Evolutionary conservation across 2,888 invertebrate genomes (phyloP), one percentile per base, ranked within the genome.

Genomic region (Hydraecia micacea): DNA sequence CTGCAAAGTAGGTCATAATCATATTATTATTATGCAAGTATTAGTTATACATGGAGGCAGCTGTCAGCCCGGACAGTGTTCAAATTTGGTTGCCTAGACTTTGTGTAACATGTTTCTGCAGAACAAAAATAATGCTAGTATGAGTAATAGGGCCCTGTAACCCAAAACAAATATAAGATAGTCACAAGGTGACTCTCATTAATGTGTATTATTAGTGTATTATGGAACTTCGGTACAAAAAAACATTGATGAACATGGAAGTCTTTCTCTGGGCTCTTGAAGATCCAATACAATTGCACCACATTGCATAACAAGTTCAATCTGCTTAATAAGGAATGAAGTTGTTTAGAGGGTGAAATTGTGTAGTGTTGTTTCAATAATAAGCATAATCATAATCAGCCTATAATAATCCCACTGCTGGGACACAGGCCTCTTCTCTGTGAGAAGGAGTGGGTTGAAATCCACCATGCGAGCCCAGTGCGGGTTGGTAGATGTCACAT

Each of bases 21-120:
- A 49, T 39, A 36, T 75, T 60, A 36, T 11, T 60, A 36, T n/a
- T 28, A n/a, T 66, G n/a, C 65, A 82, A 58, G 8, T 49, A 49
- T 49, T n/a, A 67, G 21, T 18, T 3, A 21, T 32, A n/a, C 28
- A 18, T 0, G 2, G 25, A 52, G 18, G 32, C 3, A 55, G 36
- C 2, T 4, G 1, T 60, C 15, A 11, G 11, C 60, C 39, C 15
- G 11, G 25, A 46, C 3, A 21, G 21, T 21, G 42, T 32, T 46
- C n/a, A 58, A 32, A 25, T 58, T 46, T 58, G 21, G 11, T 13
- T 0, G 4, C 18, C 21, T 21, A 28, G 21, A 25, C 1, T 25
- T 39, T 18, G 21, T 46, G 2, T 28, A 7, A 21, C 11, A 52
- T 25, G 32, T 52, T 74, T 42, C 25, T 42, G 39, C 0, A 18